A percentile compares a stretch with the other conserved stretches of the same genome.
phyloP scores from a whole-genome alignment of 1,140 invertebrate species.

The Drosophila kikkawai region DNA sequence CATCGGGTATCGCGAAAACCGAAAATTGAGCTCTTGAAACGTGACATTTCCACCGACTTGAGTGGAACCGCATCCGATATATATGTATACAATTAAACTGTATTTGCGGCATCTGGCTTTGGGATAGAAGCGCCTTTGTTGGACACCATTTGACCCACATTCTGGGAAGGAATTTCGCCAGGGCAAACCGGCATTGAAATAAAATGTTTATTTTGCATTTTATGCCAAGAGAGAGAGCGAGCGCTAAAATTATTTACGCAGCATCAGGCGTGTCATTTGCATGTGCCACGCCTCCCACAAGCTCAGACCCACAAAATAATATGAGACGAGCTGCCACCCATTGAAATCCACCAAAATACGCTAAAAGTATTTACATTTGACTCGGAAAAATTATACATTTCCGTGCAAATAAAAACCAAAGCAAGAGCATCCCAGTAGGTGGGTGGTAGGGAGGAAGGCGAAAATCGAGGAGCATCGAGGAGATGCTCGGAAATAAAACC shows the following conservation, averaged over 20 bases:
- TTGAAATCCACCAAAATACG: conserved; percentile 77
- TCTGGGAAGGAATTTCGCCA: conserved; percentile 3
- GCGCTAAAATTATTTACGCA: conserved; percentile 82
- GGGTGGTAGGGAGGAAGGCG: neutral
- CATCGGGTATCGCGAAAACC: conserved; percentile 48
- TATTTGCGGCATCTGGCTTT: conserved; percentile 40
- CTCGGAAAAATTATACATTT: conserved; percentile 82
- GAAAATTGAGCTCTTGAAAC: conserved; percentile 74
- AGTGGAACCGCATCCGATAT: conserved; percentile 24
- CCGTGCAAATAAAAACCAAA: conserved; percentile 78
- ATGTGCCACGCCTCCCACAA: conserved; percentile 64
- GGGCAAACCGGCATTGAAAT: conserved; percentile 58
- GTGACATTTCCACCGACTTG: conserved; percentile 66
- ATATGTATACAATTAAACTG: conserved; percentile 51
- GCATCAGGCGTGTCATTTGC: conserved; percentile 81
- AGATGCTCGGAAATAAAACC: conserved; percentile 55
- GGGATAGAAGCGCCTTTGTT: conserved; percentile 11
- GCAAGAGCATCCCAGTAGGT: conserved; percentile 11
- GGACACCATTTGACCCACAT: conserved; percentile 75
- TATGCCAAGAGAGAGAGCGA: conserved; percentile 73
- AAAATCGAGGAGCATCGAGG: conserved; percentile 21
- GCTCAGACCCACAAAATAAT: neutral
- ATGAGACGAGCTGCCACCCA: conserved; percentile 44
- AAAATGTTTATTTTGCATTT: conserved; percentile 83
- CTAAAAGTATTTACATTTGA: conserved; percentile 84